These are phyloP conservation scores for Drosophila austrosaltans DNA, from an alignment of 2,888 invertebrate species.

Conservation along the genomic window DNA sequence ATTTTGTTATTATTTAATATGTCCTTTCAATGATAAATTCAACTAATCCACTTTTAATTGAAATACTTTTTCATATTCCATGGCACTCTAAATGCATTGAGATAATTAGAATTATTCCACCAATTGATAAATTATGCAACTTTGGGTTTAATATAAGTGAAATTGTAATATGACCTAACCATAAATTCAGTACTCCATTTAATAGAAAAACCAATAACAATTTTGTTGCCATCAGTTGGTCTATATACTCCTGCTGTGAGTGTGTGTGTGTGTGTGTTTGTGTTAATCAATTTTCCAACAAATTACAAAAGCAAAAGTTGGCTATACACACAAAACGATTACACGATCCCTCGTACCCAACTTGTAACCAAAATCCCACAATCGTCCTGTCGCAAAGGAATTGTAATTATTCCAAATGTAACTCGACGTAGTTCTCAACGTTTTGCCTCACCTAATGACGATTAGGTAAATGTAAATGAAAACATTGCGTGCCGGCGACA, in stretches of 20 bases:
- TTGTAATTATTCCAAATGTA: constrained; percentile 55
- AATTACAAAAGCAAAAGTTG: constrained; percentile 57
- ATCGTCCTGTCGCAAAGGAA: constrained; percentile 30
- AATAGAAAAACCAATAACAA: constrained; percentile 3
- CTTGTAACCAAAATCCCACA: constrained; percentile 22
- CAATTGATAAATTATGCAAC: not conserved
- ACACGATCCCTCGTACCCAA: constrained; percentile 47
- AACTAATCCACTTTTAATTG: not conserved
- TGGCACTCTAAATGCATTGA: not conserved
- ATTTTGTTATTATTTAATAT: not conserved
- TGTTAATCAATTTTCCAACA: constrained; percentile 60
- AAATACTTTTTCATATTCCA: not conserved
- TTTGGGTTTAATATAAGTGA: not conserved
- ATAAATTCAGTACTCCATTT: not conserved
- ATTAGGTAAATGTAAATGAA: constrained; percentile 78
- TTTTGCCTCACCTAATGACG: constrained; percentile 61
- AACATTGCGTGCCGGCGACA: constrained; percentile 76
- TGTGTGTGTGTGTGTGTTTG: not conserved
- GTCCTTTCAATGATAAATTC: not conserved
- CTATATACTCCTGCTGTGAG: too few species aligned
- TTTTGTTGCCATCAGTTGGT: not conserved
- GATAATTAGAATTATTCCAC: not conserved
- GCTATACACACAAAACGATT: constrained; percentile 61
- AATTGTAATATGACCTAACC: not conserved
- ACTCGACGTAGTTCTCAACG: constrained; percentile 22